Evolutionary conservation across 1,140 invertebrate species (phyloP), one percentile per base, ranked within the genome.

Genomic region (Leptinotarsa defecta): DNA sequence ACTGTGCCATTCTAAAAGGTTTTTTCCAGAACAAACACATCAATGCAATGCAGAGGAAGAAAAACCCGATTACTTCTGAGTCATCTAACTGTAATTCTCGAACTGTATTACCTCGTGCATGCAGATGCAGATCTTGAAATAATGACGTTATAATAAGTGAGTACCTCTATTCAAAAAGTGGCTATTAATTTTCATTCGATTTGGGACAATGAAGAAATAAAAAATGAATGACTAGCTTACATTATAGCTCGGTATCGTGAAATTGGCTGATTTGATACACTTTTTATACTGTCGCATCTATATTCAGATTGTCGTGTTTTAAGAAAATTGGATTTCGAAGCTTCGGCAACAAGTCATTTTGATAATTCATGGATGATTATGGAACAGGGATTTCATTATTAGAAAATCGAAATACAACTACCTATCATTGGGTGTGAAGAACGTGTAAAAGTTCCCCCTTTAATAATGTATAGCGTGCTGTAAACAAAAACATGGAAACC

Each of bases 101-200:
- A 57, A 57, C 52, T 57, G 52, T 57, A 57, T 57, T 57, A 57
- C n/a, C 8, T 57, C 52, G 15, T 5, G 52, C 52, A 57, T 57
- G 65, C 65, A 68, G 43, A 68, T 68, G 65, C 65, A 68, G 43
- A 68, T 68, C 24, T 43, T 24, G 65, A 68, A 68, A 68, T 68
- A 43, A 68, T 24, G 24, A 43, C 17, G 24, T 43, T 24, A 34
- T 68, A 68, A 68, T 68, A 68, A 68, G 20, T 22, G 17, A 24
- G 65, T 24, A 19, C 24, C 52, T 43, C 34, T 43, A 43, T 43
- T 43, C 52, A 68, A 68, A 68, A 68, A 68, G 43, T 24, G 11
- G 43, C 65, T 68, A 68, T 68, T 68, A 68, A 68, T 68, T 68
- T 68, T 68, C n/a, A 68, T 24, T 24, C 27, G 65, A 68, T 22